These are phyloP conservation scores for Ancistrus triradiatus DNA, from an alignment of 2,113 vertebrate species.

Conservation along the genomic window DNA sequence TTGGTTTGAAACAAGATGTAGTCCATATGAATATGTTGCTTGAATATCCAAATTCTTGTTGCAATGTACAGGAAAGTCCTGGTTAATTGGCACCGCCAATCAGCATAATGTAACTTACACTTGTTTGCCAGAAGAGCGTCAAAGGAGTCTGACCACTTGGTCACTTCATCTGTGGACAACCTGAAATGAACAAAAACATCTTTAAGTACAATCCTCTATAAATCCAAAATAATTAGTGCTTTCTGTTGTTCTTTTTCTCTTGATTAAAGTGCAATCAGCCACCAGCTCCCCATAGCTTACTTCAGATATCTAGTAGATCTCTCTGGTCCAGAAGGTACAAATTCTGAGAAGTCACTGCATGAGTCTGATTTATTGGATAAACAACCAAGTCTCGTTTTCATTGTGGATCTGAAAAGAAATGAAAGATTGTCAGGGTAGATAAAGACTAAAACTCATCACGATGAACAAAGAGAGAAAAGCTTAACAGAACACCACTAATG, in stretches of 20 bases:
- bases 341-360: slow-evolving; percentile 90
- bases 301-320: slow-evolving; percentile 86
- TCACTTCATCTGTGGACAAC: slow-evolving; percentile 68
- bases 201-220: not conserved
- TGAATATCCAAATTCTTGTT: too few relatives aligned
- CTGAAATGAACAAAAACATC: slow-evolving; percentile 46
- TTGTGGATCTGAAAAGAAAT: slow-evolving; percentile 71
- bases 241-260: too few relatives aligned
- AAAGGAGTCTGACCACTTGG: slow-evolving; percentile 69
- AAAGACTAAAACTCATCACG: too few relatives aligned
- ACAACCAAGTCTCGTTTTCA: slow-evolving; percentile 95
- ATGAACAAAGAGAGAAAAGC: too few relatives aligned
- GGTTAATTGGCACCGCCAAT: too few relatives aligned
- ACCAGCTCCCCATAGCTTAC: slow-evolving; percentile 78
- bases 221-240: too few relatives aligned
- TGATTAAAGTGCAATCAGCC: too few relatives aligned
- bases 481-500: too few relatives aligned
- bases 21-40: too few relatives aligned
- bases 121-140: slow-evolving; percentile 67
- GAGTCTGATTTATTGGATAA: slow-evolving; percentile 96
- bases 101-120: slow-evolving; percentile 72
- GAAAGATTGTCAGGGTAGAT: not conserved
- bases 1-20: too few relatives aligned
- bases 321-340: slow-evolving; percentile 78
- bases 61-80: too few relatives aligned